phyloP scores from a whole-genome alignment of 2,797 vertebrate genomes.

The Ctenosaura bakeri region DNA sequence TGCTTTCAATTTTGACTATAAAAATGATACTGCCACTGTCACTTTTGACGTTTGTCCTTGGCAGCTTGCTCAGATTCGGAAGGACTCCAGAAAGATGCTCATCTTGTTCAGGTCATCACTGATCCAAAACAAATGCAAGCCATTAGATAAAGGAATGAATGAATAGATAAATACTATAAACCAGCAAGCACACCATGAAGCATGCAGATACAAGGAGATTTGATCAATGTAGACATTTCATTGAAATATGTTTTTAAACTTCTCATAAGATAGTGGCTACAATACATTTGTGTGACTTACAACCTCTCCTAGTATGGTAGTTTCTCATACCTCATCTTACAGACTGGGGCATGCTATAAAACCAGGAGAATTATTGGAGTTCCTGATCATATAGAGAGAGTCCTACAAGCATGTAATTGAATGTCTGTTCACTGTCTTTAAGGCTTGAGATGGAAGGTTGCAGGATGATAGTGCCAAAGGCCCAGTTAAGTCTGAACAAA shows the following conservation, averaged over 20 bases:
- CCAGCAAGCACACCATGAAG: slow-evolving; percentile 32
- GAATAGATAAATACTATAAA: background rate
- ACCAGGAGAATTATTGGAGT: background rate
- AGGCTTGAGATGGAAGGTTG: background rate
- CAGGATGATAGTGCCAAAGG: background rate
- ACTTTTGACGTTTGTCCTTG: slow-evolving; percentile 73
- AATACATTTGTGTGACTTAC: background rate
- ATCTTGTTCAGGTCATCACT: slow-evolving; percentile 72
- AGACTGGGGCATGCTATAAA: background rate
- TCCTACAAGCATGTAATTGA: too few species aligned
- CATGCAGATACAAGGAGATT: slow-evolving; percentile 53
- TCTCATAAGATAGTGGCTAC: background rate
- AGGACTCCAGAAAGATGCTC: slow-evolving; percentile 61
- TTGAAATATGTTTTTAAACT: background rate
- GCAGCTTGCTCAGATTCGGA: slow-evolving; percentile 62
- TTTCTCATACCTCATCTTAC: background rate
- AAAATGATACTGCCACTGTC: slow-evolving; percentile 66
- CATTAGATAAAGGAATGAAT: background rate
- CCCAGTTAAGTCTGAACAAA: background rate
- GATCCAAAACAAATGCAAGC: slow-evolving; percentile 74
- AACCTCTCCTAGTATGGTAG: background rate
- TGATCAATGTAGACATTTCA: background rate
- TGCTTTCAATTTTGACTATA: slow-evolving; percentile 55
- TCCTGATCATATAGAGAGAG: background rate
- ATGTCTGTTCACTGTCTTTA: background rate